Base-by-base conservation (phyloP, 2,797 vertebrate genomes). In the Lemur catta region DNA sequence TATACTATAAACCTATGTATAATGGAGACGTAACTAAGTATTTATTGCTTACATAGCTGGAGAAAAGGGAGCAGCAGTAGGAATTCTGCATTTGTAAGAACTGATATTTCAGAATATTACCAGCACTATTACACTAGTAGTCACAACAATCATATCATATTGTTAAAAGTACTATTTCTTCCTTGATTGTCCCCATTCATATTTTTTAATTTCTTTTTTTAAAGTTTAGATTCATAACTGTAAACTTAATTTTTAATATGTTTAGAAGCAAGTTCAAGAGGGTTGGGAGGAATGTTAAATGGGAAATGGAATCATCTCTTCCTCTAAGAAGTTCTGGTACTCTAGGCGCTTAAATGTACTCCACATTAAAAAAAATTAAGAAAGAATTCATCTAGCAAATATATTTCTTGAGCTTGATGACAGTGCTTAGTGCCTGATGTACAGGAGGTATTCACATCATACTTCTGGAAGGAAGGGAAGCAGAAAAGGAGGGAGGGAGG, bases 1-100 rank as follows among this genome's bases (percentile, higher is more conserved):
- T 94, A 75, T 41, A 17, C 48, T 78, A 52, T 38, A 75, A 72
- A 89, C 20, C 48, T 67, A 74, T 33, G 33, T 52, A 57, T 80
- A 84, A 96, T 2, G 80, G 69, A 95, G 63, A 94, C 46, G 50
- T 69, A 82, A 89, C 67, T 65, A 92, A 94, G 57, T 78, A 69
- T 55, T 89, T 67, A 41, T 26, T 80, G 63, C 71, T 93, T 85
- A 80, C 79, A 5, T 33, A 12, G 10, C 9, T 22, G 12, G 28
- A 63, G 24, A 12, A 6, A 33, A 8, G 46, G 17, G 18, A n/a
- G 6, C 41, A 4, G 46, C 6, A 59, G 30, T 48, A 22, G 46
- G 61, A 91, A 78, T 90, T 72, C 76, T 63, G 50, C 30, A 74
- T 81, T 72, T 91, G 69, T 46, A 82, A 91, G 33, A 93, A 88